Evolutionary conservation across 1,140 invertebrate species (phyloP).

Genomic region (Cotesia chilonis): DNA sequence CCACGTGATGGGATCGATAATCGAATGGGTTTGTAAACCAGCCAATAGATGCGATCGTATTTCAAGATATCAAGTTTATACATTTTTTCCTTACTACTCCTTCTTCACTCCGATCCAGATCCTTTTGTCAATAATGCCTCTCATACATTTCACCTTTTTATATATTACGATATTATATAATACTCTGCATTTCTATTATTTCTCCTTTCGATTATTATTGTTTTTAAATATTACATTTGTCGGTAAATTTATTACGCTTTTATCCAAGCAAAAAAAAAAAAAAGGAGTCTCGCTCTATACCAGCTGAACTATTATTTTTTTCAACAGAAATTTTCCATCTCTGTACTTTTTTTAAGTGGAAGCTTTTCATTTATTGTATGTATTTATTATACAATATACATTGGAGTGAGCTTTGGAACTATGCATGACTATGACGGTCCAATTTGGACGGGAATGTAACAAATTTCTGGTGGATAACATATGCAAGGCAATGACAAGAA

Average conservation of each 20-base stretch:
- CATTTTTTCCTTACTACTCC: not conserved
- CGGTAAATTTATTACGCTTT: not conserved
- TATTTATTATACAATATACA: slow-evolving; percentile 13
- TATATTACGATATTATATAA: not conserved
- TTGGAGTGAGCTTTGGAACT: slow-evolving; percentile 36
- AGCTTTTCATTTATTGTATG: slow-evolving; percentile 14
- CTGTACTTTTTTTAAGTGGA: slow-evolving; percentile 7
- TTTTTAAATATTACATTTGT: slow-evolving; percentile 1
- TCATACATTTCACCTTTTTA: slow-evolving; percentile 1
- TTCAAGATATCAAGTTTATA: slow-evolving; percentile 21
- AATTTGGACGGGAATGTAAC: slow-evolving; percentile 26
- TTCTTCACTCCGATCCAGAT: slow-evolving; percentile 4
- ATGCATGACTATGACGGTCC: slow-evolving; percentile 14
- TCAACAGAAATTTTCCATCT: not conserved
- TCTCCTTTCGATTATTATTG: slow-evolving; percentile 14
- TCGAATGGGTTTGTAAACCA: slow-evolving; percentile 20
- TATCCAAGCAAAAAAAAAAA: too few relatives aligned
- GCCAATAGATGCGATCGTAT: slow-evolving; percentile 25
- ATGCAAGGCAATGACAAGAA: slow-evolving; percentile 21
- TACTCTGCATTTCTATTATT: not conserved
- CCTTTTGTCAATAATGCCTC: slow-evolving; percentile 28
- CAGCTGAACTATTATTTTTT: too few relatives aligned
- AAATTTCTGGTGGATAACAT: slow-evolving; percentile 18
- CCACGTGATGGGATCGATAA: slow-evolving; percentile 28
- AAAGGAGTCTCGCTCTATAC: too few relatives aligned